Evolutionary conservation across 2,888 invertebrate genomes (phyloP).

Genomic region (Microchrysa polita): DNA sequence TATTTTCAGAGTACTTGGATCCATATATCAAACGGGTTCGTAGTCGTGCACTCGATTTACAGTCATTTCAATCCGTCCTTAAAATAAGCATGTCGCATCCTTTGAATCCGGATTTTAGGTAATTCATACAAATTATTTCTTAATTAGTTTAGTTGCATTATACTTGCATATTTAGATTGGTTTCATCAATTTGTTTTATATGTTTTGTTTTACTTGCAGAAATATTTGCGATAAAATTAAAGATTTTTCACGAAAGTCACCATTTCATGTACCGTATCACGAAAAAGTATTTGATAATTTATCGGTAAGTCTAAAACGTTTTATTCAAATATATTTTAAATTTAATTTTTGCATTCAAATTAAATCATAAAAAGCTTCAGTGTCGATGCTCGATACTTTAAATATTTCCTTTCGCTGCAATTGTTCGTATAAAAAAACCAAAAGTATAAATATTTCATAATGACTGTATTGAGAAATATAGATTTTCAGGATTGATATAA

Average conservation of each 20-base stretch:
- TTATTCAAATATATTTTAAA: too few species aligned
- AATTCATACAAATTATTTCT: constrained; percentile 58
- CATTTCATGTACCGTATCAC: constrained; percentile 83
- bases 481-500: too few species aligned
- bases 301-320: constrained; percentile 67
- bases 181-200: too few species aligned
- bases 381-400: too few species aligned
- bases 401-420: too few species aligned
- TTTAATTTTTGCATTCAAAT: too few species aligned
- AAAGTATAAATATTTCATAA: too few species aligned
- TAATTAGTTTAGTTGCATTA: too few species aligned
- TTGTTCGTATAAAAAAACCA: too few species aligned
- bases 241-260: constrained; percentile 74
- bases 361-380: too few species aligned
- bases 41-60: constrained; percentile 68
- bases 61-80: constrained; percentile 81
- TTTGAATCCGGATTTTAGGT: constrained; percentile 78
- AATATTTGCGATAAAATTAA: constrained; percentile 76
- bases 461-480: too few species aligned
- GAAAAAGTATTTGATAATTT: constrained; percentile 77
- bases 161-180: too few species aligned
- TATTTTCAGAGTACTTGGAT: constrained; percentile 74
- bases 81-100: constrained; percentile 82
- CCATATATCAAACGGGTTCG: constrained; percentile 70
- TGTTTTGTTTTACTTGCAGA: constrained; percentile 61